Evolutionary conservation across 2,888 invertebrate species (phyloP).

Genomic region (Habrosyne pyritoides): DNA sequence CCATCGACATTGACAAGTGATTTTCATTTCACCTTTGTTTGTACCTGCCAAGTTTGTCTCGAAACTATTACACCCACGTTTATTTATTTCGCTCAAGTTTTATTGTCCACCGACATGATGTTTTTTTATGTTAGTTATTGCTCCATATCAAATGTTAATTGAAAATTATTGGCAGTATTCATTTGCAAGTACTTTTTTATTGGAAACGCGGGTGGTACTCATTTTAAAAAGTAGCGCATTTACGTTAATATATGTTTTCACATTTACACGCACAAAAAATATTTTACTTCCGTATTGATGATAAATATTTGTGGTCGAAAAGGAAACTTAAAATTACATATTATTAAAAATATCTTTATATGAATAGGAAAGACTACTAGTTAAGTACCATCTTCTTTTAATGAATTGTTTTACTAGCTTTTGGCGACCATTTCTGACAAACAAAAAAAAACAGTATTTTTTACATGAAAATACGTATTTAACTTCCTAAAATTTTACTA

Average conservation of each 20-base stretch:
- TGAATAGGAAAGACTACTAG: no score
- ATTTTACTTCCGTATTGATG: no score
- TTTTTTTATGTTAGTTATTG: not conserved
- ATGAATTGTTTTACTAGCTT: no score
- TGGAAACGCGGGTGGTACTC: not conserved
- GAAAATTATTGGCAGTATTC: not conserved
- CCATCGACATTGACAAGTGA: not conserved
- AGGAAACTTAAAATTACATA: no score
- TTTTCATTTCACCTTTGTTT: not conserved
- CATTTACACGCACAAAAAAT: not conserved
- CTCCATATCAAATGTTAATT: not conserved
- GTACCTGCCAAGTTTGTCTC: not conserved
- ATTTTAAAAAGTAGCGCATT: not conserved
- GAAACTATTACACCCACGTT: conserved; percentile 4
- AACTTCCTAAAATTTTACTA: no score
- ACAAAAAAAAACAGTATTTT: no score
- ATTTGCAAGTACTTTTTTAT: not conserved
- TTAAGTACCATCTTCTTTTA: no score
- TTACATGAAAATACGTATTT: no score
- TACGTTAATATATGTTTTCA: no score
- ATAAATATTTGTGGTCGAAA: no score
- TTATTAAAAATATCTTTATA: no score
- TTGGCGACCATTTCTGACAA: no score
- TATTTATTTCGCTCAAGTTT: not conserved
- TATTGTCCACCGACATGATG: not conserved